These are phyloP conservation scores for Rotaria macrura DNA, from an alignment of 2,888 invertebrate species.

Conservation along the genomic window DNA sequence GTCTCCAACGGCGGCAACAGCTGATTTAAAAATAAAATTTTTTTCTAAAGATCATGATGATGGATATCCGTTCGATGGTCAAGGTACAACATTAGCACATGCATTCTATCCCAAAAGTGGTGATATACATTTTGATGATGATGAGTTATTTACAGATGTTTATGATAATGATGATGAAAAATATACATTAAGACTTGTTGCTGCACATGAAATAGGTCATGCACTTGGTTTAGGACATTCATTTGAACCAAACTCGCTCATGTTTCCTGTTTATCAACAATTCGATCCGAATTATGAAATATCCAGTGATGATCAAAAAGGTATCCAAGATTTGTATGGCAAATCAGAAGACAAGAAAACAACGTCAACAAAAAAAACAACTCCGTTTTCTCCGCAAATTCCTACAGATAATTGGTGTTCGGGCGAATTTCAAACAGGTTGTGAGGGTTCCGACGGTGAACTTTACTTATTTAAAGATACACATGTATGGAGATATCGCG, in stretches of 20 bases:
- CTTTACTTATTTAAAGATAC: constrained; percentile 15
- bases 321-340: not conserved
- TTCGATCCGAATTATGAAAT: not conserved
- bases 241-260: not conserved
- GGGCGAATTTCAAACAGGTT: not conserved
- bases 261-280: constrained; percentile 20
- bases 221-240: not conserved
- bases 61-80: constrained; percentile 30
- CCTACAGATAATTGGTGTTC: not conserved
- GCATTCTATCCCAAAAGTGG: constrained; percentile 27
- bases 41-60: constrained; percentile 22
- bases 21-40: constrained; percentile 27
- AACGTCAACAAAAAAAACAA: not conserved
- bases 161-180: not conserved
- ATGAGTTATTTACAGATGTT: constrained; percentile 25
- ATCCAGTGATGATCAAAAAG: not conserved
- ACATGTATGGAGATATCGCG: not conserved
- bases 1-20: not conserved
- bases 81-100: constrained; percentile 25
- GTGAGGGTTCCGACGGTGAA: not conserved
- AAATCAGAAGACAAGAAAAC: not conserved
- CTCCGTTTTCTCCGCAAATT: not conserved
- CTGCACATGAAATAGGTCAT: constrained; percentile 23
- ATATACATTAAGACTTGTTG: constrained; percentile 10
- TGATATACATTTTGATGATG: constrained; percentile 31